Base-by-base conservation (phyloP, 2,113 vertebrate species). In the Anoura caudifer region DNA sequence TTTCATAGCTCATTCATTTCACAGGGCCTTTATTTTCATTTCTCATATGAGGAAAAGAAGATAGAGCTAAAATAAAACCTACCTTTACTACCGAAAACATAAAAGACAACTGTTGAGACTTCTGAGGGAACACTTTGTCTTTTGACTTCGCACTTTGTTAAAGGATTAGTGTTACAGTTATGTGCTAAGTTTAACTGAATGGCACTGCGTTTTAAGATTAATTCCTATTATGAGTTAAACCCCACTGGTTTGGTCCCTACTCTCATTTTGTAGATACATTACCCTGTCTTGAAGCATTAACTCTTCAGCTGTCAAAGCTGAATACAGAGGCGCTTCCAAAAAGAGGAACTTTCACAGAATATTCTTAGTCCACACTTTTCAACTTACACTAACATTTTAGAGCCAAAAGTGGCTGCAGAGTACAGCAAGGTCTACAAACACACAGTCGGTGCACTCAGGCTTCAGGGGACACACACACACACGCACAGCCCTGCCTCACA, bases 51-150 rank as follows among this genome's bases (percentile, higher is more conserved):
- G 83, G 17, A 82, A 90, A 95, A 90, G 80, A 77, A 67, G 38
- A 75, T 95, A 96, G 87, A 97, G 31, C 91, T 94, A 95, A 91
- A 90, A 92, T 90, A 91, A 96, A 97, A 36, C 93, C 96, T 73
- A 75, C 73, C 61, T 93, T 81, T n/a, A 8, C 81, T 94, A 92
- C 84, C 33, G 2, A 96, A 91, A 96, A 95, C 93, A 59, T 8
- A 91, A 96, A 97, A 9, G 90, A 97, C 76, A 91, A 90, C 59
- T 86, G 72, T 31, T 96, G 73, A 0, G 2, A 94, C 79, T 80
- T 43, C n/a, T 88, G 83, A 96, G 43, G 91, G 97, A 98, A 97
- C 63, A 70, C 92, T 84, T 43, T 36, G 73, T 93, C 79, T 96
- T 95, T 90, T 90, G 97, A 97, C 70, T 45, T 2, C 43, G 43